These are phyloP conservation scores for Sorex fumeus DNA, from an alignment of 2,113 vertebrate species.

Conservation along the genomic window DNA sequence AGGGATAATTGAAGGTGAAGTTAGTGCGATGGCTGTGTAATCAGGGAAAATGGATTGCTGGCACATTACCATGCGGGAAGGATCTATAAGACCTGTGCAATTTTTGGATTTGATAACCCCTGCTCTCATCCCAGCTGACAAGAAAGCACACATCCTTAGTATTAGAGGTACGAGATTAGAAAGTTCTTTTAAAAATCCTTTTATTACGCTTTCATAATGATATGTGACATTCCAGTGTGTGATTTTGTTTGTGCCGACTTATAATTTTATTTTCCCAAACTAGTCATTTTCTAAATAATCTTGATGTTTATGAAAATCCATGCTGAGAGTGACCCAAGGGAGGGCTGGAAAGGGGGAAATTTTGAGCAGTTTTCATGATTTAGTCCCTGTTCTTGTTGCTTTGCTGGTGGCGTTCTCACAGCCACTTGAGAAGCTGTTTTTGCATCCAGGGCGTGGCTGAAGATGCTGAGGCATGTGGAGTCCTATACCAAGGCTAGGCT, in stretches of 20 bases:
- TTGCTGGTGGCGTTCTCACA: no score
- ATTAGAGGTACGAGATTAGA: not conserved
- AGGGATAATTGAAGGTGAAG: not conserved
- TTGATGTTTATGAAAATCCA: not conserved
- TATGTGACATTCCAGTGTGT: not conserved
- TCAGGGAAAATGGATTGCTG: not conserved
- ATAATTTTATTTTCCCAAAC: conserved; percentile 4
- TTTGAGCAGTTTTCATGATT: not conserved
- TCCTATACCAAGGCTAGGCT: no score
- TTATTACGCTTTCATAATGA: not conserved
- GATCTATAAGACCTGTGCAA: not conserved
- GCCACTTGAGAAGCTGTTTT: no score
- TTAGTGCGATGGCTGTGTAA: not conserved
- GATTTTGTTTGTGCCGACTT: conserved; percentile 6
- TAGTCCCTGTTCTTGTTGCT: not conserved
- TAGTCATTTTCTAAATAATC: conserved; percentile 19
- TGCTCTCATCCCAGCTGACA: not conserved
- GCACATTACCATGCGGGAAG: not conserved
- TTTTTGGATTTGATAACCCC: not conserved
- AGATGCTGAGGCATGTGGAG: no score
- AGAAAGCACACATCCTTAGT: not conserved
- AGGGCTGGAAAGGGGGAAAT: not conserved
- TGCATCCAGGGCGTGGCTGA: no score
- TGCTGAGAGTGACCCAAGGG: not conserved
- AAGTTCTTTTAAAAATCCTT: not conserved